Percentiles rank a stretch among this genome's conserved stretches.
phyloP scores from a whole-genome alignment of 2,113 vertebrate species.

The Neogale vison region DNA sequence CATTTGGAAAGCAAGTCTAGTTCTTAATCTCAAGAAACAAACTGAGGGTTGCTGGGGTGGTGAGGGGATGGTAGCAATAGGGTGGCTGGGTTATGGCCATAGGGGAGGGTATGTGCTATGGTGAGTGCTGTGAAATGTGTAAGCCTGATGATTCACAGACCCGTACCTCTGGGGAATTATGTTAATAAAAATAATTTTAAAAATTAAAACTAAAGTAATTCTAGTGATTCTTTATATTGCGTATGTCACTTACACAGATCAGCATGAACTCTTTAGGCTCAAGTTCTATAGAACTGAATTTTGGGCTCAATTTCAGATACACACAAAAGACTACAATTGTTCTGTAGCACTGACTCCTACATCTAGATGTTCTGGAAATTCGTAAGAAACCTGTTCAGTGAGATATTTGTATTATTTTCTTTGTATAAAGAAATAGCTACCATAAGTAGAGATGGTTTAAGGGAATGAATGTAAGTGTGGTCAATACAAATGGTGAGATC shows the following conservation, averaged over 20 bases:
- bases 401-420: slow-evolving; percentile 15
- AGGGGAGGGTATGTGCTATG: too few relatives aligned
- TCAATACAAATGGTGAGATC: background rate
- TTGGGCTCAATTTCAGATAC: background rate
- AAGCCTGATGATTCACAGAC: too few relatives aligned
- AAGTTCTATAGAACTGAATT: slow-evolving; percentile 17
- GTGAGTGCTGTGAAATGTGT: too few relatives aligned
- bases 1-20: background rate
- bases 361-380: background rate
- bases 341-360: background rate
- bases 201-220: background rate
- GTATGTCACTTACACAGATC: background rate
- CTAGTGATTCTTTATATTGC: background rate
- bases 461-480: background rate
- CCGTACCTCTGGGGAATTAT: too few relatives aligned
- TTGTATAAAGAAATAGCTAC: slow-evolving; percentile 32
- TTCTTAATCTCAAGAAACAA: too few relatives aligned
- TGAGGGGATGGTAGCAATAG: too few relatives aligned
- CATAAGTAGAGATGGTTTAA: background rate
- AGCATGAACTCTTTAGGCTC: background rate
- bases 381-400: background rate
- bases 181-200: too few relatives aligned
- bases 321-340: background rate
- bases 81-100: too few relatives aligned
- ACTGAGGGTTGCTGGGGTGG: too few relatives aligned